Base-by-base conservation (phyloP, 2,888 invertebrate species). In the Trypoxylon attenuatum region DNA sequence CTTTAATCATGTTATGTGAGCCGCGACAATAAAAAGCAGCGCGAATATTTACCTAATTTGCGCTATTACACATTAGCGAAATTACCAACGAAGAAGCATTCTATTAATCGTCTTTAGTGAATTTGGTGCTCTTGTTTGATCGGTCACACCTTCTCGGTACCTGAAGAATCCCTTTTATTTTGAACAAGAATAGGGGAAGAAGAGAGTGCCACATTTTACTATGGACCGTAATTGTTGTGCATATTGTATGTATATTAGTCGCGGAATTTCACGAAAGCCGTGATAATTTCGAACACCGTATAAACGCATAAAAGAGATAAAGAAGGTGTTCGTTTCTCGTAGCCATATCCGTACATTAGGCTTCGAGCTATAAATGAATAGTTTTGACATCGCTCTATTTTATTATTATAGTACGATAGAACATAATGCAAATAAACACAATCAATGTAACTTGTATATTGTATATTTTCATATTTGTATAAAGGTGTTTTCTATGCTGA, bases 391-490 rank as follows among this genome's bases (percentile, higher is more conserved):
- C 52, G 50, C 49, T 50, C 19, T 41, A 61, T 53, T 58, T 59
- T 33, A 51, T 63, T 55, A 57, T 59, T 53, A 49, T 42, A 50
- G 21, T 69, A 53, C 2, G 21, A 51, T 53, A 61, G 39, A 46
- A 66, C 41, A 41, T 64, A 55, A 49, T 51, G 15, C 38, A 38
- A 61, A 45, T 56, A 70, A 43, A 54, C 50, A 23, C 53, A 53
- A 54, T 70, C 52, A 18, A 70, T 69, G 53, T 73, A 73, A 57
- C 43, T 68, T 77, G 64, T 78, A 76, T 69, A 77, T 69, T 76
- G 58, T 73, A 70, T 77, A 73, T 76, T 77, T 78, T 78, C 70
- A 75, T 78, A 78, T 73, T 69, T 78, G 59, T 78, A 78, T 71
- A 71, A 73, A 76, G 66, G 56, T 70, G 73, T 75, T 75, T 77